Conservation (phyloP, 2,888 invertebrate genomes). For the Agrotis clavis region DNA sequence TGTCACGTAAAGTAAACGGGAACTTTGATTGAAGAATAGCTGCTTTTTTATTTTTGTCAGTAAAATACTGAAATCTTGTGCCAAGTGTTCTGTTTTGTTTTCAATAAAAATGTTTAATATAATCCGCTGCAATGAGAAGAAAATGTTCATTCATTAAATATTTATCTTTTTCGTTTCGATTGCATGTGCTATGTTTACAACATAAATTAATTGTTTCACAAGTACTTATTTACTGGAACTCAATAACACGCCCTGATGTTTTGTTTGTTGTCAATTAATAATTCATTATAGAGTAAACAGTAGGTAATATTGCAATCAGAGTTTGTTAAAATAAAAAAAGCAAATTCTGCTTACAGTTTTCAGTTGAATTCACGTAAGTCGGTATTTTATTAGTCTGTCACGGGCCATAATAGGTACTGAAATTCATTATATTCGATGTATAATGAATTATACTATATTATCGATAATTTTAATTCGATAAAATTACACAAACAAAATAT, state of each 20-base stretch:
- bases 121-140: background rate
- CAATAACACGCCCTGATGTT: background rate
- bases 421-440: no score
- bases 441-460: no score
- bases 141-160: background rate
- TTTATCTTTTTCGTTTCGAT: background rate
- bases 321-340: background rate
- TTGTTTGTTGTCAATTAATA: background rate
- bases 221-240: background rate
- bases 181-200: background rate
- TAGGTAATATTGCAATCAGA: background rate
- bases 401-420: no score
- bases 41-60: no score
- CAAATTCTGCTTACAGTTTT: background rate
- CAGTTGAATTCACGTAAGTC: background rate
- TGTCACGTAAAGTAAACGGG: no score
- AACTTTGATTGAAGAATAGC: no score
- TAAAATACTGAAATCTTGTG: no score
- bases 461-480: no score
- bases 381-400: background rate
- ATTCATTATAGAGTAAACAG: background rate
- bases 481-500: no score
- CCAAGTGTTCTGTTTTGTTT: background rate
- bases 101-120: background rate
- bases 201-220: constrained; percentile 3